phyloP scores from a whole-genome alignment of 2,888 invertebrate genomes.

The Monochamus alternatus region DNA sequence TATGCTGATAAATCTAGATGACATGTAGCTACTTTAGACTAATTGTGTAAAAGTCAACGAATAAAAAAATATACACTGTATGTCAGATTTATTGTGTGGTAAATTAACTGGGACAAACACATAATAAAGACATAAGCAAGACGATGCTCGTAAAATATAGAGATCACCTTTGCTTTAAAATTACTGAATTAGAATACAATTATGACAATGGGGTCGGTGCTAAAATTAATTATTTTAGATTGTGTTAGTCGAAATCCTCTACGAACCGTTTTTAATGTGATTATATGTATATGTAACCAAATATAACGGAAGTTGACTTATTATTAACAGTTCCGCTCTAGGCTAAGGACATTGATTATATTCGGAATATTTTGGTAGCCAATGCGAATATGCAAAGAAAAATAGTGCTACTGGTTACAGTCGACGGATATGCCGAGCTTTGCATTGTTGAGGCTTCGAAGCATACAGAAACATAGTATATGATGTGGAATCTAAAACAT shows the following conservation, averaged over 20 bases:
- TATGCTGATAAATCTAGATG: slow-evolving; percentile 8
- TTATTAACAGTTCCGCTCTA: too few relatives aligned
- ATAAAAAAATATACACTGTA: background rate
- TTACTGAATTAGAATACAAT: slow-evolving; percentile 2
- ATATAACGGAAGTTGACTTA: too few relatives aligned
- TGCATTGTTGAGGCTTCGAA: background rate
- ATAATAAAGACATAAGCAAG: slow-evolving; percentile 13
- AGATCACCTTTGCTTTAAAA: slow-evolving; percentile 17
- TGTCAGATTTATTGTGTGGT: slow-evolving; percentile 8
- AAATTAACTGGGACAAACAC: background rate
- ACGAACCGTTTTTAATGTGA: too few relatives aligned
- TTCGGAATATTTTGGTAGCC: too few relatives aligned
- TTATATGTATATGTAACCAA: too few relatives aligned
- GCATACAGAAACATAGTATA: background rate
- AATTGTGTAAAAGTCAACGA: slow-evolving; percentile 14
- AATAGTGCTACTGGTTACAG: background rate
- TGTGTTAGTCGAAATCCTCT: too few relatives aligned
- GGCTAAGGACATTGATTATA: too few relatives aligned
- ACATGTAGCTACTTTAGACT: slow-evolving; percentile 11
- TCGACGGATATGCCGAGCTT: background rate
- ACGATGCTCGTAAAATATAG: slow-evolving; percentile 10
- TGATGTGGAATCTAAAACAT: background rate
- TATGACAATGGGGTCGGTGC: too few relatives aligned
- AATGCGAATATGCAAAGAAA: too few relatives aligned
- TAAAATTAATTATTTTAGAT: too few relatives aligned